Evolutionary conservation across 2,888 invertebrate species (phyloP).

Genomic region (Parnassius mnemosyne): DNA sequence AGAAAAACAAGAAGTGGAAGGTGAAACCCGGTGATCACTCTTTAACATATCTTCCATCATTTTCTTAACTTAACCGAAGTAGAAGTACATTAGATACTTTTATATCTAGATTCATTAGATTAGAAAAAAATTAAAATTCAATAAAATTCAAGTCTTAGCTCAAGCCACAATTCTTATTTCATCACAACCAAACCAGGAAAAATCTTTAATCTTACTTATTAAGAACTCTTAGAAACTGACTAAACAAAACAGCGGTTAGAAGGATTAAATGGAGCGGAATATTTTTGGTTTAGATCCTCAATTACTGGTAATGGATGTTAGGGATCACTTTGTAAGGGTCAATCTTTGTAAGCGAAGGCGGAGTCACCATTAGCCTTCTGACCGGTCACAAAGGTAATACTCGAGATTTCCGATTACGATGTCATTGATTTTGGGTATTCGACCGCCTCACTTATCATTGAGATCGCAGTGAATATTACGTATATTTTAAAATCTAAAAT

Average conservation of each 20-base stretch:
- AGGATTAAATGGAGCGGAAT: conserved; percentile 22
- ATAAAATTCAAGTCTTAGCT: too few relatives aligned
- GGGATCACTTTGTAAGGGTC: conserved; percentile 60
- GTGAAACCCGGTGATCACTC: too few relatives aligned
- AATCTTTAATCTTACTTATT: too few relatives aligned
- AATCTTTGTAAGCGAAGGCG: conserved; percentile 55
- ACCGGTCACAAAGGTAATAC: conserved; percentile 64
- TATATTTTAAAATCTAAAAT: neutral
- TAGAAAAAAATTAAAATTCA: too few relatives aligned
- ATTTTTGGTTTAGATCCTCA: conserved; percentile 28
- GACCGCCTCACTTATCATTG: conserved; percentile 16
- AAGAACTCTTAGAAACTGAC: too few relatives aligned
- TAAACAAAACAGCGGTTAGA: conserved; percentile 17
- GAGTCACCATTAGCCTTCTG: conserved; percentile 63
- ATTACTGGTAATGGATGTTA: conserved; percentile 38
- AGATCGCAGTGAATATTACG: neutral
- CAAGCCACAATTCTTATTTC: too few relatives aligned
- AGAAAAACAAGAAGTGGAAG: too few relatives aligned
- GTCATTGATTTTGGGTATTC: conserved; percentile 37
- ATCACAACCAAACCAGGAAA: too few relatives aligned
- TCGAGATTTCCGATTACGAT: conserved; percentile 60
- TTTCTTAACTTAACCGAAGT: too few relatives aligned
- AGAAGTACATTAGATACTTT: too few relatives aligned
- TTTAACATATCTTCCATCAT: too few relatives aligned
- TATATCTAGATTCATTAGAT: too few relatives aligned